These are phyloP conservation scores for Sitta carolinensis DNA, from an alignment of 2,797 vertebrate genomes.

Conservation along the genomic window DNA sequence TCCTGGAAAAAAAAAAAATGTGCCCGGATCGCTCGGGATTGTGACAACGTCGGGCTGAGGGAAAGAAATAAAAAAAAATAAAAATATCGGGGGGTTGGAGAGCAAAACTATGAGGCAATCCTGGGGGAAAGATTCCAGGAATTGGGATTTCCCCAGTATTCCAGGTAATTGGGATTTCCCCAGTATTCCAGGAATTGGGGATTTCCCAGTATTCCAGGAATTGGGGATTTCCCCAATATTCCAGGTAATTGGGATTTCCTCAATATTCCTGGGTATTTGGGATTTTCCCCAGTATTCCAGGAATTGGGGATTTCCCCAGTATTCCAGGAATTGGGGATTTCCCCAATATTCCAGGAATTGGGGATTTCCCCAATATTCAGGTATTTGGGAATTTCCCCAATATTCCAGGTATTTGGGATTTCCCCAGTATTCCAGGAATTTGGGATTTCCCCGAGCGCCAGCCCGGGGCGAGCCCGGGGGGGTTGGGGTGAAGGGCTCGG, in stretches of 20 bases:
- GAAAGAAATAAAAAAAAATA: background rate
- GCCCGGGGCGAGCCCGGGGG: background rate
- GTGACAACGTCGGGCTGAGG: background rate
- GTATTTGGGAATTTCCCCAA: no score
- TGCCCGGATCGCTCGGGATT: background rate
- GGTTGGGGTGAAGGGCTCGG: no score
- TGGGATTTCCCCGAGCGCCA: background rate
- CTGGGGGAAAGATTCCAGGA: no score
- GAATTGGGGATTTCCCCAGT: no score
- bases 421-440: no score
- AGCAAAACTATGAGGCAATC: rapidly evolving
- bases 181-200: slow-evolving; percentile 29
- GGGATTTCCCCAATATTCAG: no score
- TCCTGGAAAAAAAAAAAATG: background rate
- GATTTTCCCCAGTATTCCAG: no score
- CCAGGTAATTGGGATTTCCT: no score
- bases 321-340: no score
- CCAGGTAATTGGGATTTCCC: background rate
- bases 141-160: background rate
- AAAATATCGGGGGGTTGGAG: background rate
- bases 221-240: background rate
- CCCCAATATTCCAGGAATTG: no score
- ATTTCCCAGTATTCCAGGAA: background rate
- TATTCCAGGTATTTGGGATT: no score
- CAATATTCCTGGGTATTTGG: no score